Evolutionary conservation across 2,888 invertebrate genomes (phyloP), one percentile per base, ranked within the genome.

Genomic region (Nymphalis c-album): DNA sequence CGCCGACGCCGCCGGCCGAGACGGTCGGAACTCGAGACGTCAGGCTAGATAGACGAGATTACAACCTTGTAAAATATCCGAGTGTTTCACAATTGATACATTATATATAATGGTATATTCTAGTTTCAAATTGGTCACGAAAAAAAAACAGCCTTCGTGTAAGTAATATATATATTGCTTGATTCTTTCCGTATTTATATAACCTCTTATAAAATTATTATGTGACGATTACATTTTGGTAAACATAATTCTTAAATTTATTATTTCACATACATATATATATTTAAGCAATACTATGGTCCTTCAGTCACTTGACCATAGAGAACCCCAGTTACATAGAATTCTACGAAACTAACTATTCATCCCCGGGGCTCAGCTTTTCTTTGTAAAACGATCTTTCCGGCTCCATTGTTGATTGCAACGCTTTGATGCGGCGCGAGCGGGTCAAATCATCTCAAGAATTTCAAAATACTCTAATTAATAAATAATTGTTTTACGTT

Each of bases 371-470:
- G 81, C 76, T 74, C 17, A 26, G 16, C 71, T 81, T 80, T 81
- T 82, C 82, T 85, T 85, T 84, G 81, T 82, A 75, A 76, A 73
- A 75, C 76, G 81, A 83, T 82, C 79, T 80, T 82, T 81, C 79
- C 80, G 75, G 65, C 72, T 64, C 76, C 76, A 78, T 80, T 80
- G 78, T 77, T 79, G 76, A 77, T 80, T 74, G 74, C 35, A 45
- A 35, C 35, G 58, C 75, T 79, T 76, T 80, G 76, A 79, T 76
- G 76, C 77, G 76, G 74, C 77, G 46, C n/a, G 22, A 46, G 45
- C 20, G 60, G 64, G 50, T 60, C n/a, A 47, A 26, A 60, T 47
- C 17, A 40, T 2, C 40, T 40, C 4, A 40, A 40, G 13, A 40
- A 13, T 40, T 40, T 40, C 40, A 13, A 40, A 40, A 40, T 13